phyloP scores from a whole-genome alignment of 2,888 invertebrate species.

The Sinotaia quadrata region DNA sequence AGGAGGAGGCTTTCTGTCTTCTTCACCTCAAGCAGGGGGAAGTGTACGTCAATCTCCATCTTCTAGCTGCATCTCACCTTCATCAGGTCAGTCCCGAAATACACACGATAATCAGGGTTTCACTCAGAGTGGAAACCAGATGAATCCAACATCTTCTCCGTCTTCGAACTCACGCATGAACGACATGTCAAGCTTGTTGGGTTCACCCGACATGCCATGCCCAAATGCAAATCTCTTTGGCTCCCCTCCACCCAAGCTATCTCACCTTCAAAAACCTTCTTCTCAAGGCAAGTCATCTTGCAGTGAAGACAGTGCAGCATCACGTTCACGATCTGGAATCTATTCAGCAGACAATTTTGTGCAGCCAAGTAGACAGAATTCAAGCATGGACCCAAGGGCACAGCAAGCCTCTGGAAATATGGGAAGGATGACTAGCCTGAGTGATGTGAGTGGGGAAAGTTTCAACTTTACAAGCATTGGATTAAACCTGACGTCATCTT shows the following conservation, averaged over 20 bases:
- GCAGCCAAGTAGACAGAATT: conserved; percentile 43
- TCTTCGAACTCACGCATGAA: conserved; percentile 15
- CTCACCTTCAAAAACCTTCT: conserved; percentile 26
- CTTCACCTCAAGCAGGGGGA: conserved; percentile 10
- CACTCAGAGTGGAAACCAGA: conserved; percentile 3
- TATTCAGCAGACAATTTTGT: conserved; percentile 65
- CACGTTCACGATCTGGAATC: conserved; percentile 43
- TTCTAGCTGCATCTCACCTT: conserved; percentile 28
- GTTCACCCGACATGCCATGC: conserved; percentile 23
- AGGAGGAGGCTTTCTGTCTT: conserved; percentile 1
- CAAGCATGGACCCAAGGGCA: conserved; percentile 28
- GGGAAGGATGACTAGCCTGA: conserved; percentile 38
- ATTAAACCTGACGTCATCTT: conserved; percentile 55
- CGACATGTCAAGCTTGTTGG: conserved; percentile 21
- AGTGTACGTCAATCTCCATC: conserved; percentile 24
- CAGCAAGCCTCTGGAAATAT: conserved; percentile 30
- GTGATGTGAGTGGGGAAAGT: conserved; percentile 46
- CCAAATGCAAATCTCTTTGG: conserved; percentile 29
- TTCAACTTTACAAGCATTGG: conserved; percentile 62
- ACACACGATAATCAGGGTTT: conserved; percentile 25
- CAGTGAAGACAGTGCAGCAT: conserved; percentile 23
- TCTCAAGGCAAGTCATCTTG: conserved; percentile 15
- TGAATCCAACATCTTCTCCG: conserved; percentile 15
- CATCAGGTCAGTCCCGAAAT: conserved; percentile 16
- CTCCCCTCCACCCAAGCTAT: conserved; percentile 29